Base-by-base conservation (phyloP, 2,113 vertebrate genomes). In the Isichthys henryi region DNA sequence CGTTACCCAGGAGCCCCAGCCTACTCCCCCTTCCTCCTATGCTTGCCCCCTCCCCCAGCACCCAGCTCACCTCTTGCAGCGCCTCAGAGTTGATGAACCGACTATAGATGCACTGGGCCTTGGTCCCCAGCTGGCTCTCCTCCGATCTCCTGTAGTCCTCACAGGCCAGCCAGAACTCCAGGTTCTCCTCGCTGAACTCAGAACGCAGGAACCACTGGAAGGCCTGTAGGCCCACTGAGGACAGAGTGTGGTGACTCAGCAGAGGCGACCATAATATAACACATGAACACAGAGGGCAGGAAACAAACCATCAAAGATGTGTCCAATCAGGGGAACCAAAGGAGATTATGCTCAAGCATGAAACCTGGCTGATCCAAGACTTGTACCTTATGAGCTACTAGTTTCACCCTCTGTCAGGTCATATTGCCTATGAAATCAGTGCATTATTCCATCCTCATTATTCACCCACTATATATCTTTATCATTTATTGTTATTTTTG, bases 151-250 rank as follows among this genome's bases (percentile, higher is more conserved):
- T 96, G 93, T 97, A 99, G 62, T 98, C 97, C 90, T 98, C 96
- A 43, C 98, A 99, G 80, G 97, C 97, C 93, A 98, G 50, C 98
- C 98, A 99, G 93, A 99, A 98, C 88, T 97, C 96, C 0, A 99
- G 97, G 91, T 99, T 99, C 92, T 99, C 98, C 92, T 98, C 97
- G 0, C 97, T 98, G 95, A 97, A 98, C 92, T 98, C 98, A 2
- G 97, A 97, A 80, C 96, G 96, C 83, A 99, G 94, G 92, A 99
- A 99, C 45, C 93, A 96, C 82, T 94, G 94, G 91, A 99, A 99
- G 0, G 94, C 90, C 39, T 95, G 94, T 92, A 96, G 94, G 23
- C 96, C 96, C 87, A 88, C 98, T 99, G 91, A n/a, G 93, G 92
- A 89, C 27, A 74, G 74, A 70, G 2, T 6, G 1, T 27, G 46